Conservation (phyloP, 2,113 vertebrate genomes). For the Jaculus jaculus region DNA sequence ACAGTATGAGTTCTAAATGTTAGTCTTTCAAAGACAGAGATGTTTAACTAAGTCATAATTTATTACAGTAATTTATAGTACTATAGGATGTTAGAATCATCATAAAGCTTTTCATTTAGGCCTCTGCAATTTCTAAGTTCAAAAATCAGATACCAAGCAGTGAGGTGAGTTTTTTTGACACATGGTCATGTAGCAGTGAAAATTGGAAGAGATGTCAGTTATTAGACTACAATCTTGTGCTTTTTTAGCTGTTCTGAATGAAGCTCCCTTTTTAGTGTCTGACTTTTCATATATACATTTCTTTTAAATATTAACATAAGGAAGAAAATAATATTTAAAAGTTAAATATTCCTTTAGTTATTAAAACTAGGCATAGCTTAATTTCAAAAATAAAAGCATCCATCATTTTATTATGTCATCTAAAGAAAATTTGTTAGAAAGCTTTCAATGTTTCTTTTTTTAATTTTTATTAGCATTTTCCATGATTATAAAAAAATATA, state of each 20-base stretch:
- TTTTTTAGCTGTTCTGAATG: neutral
- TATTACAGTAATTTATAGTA: neutral
- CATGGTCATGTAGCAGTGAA: neutral
- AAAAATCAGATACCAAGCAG: neutral
- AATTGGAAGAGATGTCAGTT: neutral
- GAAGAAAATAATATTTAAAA: constrained; percentile 19
- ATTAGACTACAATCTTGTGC: neutral
- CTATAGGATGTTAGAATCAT: constrained; percentile 13
- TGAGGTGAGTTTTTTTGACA: neutral
- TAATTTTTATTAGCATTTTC: no score
- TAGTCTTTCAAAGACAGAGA: neutral
- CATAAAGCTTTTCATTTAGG: neutral
- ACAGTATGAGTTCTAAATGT: neutral
- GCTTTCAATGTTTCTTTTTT: constrained; percentile 7
- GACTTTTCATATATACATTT: neutral
- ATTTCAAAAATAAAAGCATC: neutral
- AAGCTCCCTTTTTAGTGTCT: neutral
- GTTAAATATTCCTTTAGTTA: neutral
- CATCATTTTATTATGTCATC: neutral
- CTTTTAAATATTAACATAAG: neutral
- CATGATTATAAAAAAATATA: no score
- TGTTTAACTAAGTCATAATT: neutral
- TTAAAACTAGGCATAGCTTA: neutral
- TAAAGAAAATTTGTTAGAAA: neutral
- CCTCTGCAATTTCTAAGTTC: neutral